These are phyloP conservation scores for Campopleginae sp. DNA, from an alignment of 2,888 invertebrate species.

Conservation along the genomic window DNA sequence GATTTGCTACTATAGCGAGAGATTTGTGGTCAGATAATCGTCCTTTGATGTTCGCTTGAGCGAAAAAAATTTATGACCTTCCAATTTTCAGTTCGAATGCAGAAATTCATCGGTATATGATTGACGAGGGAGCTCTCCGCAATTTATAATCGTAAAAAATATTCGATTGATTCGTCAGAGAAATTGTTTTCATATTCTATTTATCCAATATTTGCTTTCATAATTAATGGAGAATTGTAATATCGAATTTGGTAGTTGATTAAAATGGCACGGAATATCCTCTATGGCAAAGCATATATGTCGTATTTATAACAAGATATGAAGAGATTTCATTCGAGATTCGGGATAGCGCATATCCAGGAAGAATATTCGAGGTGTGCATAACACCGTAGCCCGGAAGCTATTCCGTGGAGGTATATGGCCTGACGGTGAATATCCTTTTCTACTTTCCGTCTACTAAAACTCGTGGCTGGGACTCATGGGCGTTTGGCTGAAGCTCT, in stretches of 20 bases:
- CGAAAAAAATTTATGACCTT: constrained; percentile 13
- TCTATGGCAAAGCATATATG: not conserved
- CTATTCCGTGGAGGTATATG: constrained; percentile 38
- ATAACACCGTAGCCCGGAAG: constrained; percentile 48
- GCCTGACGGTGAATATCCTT: constrained; percentile 59
- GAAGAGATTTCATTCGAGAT: constrained; percentile 61
- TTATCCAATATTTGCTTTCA: not conserved
- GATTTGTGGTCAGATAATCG: constrained; percentile 8
- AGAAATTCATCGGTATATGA: not conserved
- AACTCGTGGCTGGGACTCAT: constrained; percentile 24
- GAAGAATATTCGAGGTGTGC: constrained; percentile 54
- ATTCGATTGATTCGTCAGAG: not conserved
- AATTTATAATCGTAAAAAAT: not conserved
- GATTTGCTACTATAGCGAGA: not conserved
- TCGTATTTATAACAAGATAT: constrained; percentile 55
- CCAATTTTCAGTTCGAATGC: constrained; percentile 1
- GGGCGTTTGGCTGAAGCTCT: constrained; percentile 23
- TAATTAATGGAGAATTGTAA: not conserved
- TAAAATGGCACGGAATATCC: constrained; percentile 6
- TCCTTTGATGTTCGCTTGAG: constrained; percentile 14
- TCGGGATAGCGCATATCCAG: constrained; percentile 47
- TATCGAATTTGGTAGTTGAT: not conserved
- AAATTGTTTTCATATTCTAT: not conserved
- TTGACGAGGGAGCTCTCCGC: not conserved
- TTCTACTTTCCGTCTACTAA: constrained; percentile 54